Evolutionary conservation across 2,797 vertebrate species (phyloP).

Genomic region (Galaxias olidus): DNA sequence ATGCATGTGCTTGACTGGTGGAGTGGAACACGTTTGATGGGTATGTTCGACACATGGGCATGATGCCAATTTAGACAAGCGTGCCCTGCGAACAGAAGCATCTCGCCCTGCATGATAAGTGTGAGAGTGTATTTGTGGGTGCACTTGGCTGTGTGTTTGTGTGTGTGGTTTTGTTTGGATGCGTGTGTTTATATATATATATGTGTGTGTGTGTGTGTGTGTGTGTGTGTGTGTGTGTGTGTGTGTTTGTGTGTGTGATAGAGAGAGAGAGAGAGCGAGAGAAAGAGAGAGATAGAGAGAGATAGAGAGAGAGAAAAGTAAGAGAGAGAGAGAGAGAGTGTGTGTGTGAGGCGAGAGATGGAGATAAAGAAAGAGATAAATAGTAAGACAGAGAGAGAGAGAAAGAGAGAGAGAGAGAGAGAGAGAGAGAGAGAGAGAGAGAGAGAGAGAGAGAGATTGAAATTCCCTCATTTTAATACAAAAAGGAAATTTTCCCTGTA

Average conservation of each 20-base stretch:
- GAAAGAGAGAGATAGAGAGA: background rate
- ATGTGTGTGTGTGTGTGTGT: conserved; percentile 5
- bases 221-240: conserved; percentile 8
- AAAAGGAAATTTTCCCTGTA: background rate
- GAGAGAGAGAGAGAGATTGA: background rate
- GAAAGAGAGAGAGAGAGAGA: background rate
- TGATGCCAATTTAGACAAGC: conserved; percentile 78
- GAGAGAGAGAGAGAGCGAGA: background rate
- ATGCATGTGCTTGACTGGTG: conserved; percentile 63
- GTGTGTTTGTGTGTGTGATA: conserved; percentile 1
- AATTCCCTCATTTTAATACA: background rate
- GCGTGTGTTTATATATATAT: conserved; percentile 2
- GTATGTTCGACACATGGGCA: conserved; percentile 73
- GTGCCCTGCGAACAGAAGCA: conserved; percentile 49
- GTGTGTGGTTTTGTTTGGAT: conserved; percentile 20
- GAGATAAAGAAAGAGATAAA: background rate
- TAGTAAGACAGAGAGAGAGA: background rate
- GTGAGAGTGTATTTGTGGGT: conserved; percentile 21
- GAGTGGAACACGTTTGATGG: conserved; percentile 74
- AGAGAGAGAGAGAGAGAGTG: conserved; percentile 2
- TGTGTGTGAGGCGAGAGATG: background rate
- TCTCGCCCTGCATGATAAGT: conserved; percentile 48
- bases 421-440: background rate
- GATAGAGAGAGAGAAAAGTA: too few relatives aligned
- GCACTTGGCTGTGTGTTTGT: conserved; percentile 26